Evolutionary conservation across 2,888 invertebrate species (phyloP).

Genomic region (Ophion slaviceki): DNA sequence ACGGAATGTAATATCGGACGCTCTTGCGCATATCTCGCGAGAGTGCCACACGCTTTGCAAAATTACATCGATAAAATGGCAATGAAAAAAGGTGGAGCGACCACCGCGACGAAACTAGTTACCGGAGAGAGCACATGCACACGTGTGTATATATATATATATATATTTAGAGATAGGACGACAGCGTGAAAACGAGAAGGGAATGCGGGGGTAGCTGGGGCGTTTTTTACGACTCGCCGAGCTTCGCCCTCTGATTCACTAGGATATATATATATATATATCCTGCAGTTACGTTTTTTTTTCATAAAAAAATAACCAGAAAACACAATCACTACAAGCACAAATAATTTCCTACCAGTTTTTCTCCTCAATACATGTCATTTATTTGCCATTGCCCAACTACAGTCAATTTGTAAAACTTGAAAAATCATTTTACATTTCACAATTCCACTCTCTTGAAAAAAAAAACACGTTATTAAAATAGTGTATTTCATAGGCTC

Average conservation of each 20-base stretch:
- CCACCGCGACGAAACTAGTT: conserved; percentile 64
- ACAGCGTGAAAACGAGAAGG: conserved; percentile 60
- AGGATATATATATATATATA: background rate
- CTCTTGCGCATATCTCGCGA: conserved; percentile 60
- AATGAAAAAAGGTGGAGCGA: conserved; percentile 67
- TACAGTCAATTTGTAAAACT: conserved; percentile 7
- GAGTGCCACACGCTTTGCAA: conserved; percentile 70
- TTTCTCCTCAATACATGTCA: background rate
- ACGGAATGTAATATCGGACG: conserved; percentile 54
- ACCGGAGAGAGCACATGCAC: conserved; percentile 57
- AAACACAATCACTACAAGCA: background rate
- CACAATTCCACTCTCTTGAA: background rate
- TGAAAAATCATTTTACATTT: background rate
- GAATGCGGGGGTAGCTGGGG: conserved; percentile 41
- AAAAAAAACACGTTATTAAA: no score
- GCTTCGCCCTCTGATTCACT: conserved; percentile 58
- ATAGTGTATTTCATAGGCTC: no score
- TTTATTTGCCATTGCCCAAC: background rate
- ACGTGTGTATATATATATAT: conserved; percentile 15
- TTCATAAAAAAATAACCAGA: conserved; percentile 29
- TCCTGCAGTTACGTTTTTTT: conserved; percentile 3
- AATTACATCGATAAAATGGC: conserved; percentile 78
- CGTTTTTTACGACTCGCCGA: conserved; percentile 56
- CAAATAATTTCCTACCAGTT: background rate
- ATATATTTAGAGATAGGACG: conserved; percentile 45